Evolutionary conservation across 1,140 invertebrate genomes (phyloP).

Genomic region (Galendromus occidentalis): DNA sequence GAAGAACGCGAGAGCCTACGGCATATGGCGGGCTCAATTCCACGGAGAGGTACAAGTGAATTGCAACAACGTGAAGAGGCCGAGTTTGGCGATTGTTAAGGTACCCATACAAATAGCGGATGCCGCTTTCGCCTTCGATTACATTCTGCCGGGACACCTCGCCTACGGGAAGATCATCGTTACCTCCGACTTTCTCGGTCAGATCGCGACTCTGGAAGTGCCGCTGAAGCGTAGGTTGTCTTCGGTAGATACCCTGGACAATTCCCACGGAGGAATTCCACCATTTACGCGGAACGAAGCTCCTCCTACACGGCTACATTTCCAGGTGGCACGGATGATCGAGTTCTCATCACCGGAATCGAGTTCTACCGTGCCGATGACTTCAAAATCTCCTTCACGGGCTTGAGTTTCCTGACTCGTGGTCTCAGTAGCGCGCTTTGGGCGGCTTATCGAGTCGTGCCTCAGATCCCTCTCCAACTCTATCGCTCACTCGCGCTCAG

Average conservation of each 20-base stretch:
- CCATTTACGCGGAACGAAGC: not conserved
- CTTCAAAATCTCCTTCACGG: not conserved
- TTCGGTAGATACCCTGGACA: not conserved
- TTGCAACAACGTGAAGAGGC: not conserved
- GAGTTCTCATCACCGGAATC: not conserved
- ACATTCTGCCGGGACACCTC: not conserved
- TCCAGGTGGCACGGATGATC: not conserved
- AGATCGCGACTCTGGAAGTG: not conserved
- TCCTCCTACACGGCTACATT: not conserved
- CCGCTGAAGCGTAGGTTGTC: not conserved
- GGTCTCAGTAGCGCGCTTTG: not conserved
- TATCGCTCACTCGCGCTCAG: not conserved
- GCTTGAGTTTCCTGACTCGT: not conserved
- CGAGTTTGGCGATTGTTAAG: not conserved
- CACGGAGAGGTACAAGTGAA: not conserved
- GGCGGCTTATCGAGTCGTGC: not conserved
- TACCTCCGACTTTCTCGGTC: not conserved
- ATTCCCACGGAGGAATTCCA: not conserved
- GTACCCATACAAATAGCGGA: not conserved
- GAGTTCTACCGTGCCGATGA: not conserved
- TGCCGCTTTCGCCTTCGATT: not conserved
- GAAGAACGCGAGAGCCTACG: not conserved
- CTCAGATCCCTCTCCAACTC: not conserved
- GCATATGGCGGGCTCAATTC: not conserved
- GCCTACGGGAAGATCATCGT: not conserved